Percentiles rank a stretch among this genome's conserved stretches.
These are phyloP conservation scores for Rhodeus uyekii DNA, from an alignment of 2,797 vertebrate genomes.

Conservation along the genomic window DNA sequence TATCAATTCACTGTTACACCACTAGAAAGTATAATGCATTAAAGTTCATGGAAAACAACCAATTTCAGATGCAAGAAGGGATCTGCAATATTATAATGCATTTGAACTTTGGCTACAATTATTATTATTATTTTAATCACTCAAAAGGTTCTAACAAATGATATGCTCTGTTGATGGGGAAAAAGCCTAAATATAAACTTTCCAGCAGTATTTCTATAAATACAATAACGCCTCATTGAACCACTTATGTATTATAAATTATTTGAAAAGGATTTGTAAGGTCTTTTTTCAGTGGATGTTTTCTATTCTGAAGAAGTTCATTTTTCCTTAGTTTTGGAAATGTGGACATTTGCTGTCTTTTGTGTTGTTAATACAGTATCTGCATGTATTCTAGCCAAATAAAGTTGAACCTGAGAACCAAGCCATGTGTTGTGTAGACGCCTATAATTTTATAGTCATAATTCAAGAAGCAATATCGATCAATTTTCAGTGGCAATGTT, in stretches of 20 bases:
- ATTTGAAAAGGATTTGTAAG: background rate
- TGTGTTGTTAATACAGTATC: conserved; percentile 18
- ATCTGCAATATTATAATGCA: background rate
- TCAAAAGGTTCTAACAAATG: background rate
- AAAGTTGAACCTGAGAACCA: conserved; percentile 29
- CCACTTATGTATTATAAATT: background rate
- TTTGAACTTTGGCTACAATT: background rate
- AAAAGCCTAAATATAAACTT: background rate
- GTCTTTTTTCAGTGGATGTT: background rate
- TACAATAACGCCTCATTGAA: background rate
- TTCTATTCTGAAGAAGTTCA: background rate
- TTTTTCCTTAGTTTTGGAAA: background rate
- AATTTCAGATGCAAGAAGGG: background rate
- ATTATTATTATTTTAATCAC: background rate
- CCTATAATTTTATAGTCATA: background rate
- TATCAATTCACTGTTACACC: background rate
- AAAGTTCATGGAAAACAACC: background rate
- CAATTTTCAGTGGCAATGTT: background rate
- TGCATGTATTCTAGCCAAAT: conserved; percentile 46
- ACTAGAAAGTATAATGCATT: background rate
- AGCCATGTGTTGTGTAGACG: background rate
- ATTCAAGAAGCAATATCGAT: conserved; percentile 1
- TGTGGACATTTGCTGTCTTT: conserved; percentile 8
- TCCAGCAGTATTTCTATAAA: background rate
- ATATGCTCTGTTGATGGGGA: background rate